Evolutionary conservation across 64 coral and sea anemone genomes (phyloP).

Genomic region (Astreopora myriophthalma): DNA sequence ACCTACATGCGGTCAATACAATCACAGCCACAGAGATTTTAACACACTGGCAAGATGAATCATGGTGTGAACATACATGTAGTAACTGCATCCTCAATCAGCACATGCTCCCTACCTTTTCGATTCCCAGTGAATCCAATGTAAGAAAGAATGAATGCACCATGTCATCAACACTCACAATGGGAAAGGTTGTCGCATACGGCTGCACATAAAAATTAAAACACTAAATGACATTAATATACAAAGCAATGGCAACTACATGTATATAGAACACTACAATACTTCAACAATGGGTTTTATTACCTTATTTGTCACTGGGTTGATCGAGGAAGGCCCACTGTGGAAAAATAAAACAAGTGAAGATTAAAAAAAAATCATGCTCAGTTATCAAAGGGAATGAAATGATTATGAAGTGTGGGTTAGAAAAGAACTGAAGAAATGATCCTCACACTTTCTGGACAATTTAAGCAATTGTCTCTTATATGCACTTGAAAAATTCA

Average conservation of each 20-base stretch:
- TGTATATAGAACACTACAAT: background rate
- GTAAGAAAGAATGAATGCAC: conserved; percentile 69
- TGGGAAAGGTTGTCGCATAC: conserved; percentile 84
- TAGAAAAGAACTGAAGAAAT: too few relatives aligned
- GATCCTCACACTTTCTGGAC: too few relatives aligned
- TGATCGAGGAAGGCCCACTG: conserved; percentile 90
- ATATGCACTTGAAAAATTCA: too few relatives aligned
- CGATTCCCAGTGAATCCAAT: conserved; percentile 78
- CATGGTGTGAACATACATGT: background rate
- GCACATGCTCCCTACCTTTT: conserved; percentile 27
- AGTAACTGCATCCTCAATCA: background rate
- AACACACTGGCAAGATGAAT: background rate
- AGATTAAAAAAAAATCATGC: background rate
- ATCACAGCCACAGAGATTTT: background rate
- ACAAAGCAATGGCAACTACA: too few relatives aligned
- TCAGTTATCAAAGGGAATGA: too few relatives aligned
- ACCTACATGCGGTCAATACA: conserved; percentile 38
- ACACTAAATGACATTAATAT: background rate
- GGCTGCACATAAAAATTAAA: conserved; percentile 19
- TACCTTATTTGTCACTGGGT: conserved; percentile 82
- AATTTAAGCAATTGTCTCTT: too few relatives aligned
- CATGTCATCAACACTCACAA: conserved; percentile 84
- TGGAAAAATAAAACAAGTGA: background rate
- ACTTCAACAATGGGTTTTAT: background rate
- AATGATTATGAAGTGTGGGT: too few relatives aligned